These are phyloP conservation scores for Pinctada fucata DNA, from an alignment of 2,888 invertebrate genomes.

Conservation along the genomic window DNA sequence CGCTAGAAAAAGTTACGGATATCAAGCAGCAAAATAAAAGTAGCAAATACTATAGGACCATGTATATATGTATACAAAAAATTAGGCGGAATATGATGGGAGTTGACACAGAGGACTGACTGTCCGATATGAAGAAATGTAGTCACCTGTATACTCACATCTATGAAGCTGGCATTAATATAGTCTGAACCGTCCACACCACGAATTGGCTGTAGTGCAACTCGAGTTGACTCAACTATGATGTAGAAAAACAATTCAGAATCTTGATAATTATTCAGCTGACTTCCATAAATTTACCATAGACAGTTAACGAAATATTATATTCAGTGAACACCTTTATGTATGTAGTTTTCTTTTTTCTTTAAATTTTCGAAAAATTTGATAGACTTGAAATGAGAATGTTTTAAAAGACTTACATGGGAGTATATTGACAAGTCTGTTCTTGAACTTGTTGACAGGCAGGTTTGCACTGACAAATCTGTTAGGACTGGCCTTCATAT, in stretches of 20 bases:
- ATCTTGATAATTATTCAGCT: too few species aligned
- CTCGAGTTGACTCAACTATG: slow-evolving; percentile 91
- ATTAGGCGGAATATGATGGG: neutral
- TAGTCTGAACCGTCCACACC: slow-evolving; percentile 96
- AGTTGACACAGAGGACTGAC: neutral
- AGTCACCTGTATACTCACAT: slow-evolving; percentile 80
- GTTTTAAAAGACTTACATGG: slow-evolving; percentile 81
- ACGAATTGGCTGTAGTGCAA: slow-evolving; percentile 92
- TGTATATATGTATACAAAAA: neutral
- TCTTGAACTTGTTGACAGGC: slow-evolving; percentile 98
- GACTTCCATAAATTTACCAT: too few species aligned
- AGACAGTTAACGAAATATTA: neutral
- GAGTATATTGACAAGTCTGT: slow-evolving; percentile 97
- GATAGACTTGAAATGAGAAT: too few species aligned
- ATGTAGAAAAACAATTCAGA: slow-evolving; percentile 20
- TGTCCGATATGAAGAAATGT: slow-evolving; percentile 2
- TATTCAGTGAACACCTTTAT: neutral
- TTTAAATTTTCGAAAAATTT: neutral
- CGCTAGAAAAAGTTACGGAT: too few species aligned
- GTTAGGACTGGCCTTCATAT: slow-evolving; percentile 94
- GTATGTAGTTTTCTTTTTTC: neutral
- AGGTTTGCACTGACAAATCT: slow-evolving; percentile 97
- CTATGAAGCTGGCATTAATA: slow-evolving; percentile 98
- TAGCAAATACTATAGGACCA: neutral
- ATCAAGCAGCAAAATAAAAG: neutral